Conservation (phyloP, 2,797 vertebrate genomes). For the Ctenochaetus hawaiiensis region DNA sequence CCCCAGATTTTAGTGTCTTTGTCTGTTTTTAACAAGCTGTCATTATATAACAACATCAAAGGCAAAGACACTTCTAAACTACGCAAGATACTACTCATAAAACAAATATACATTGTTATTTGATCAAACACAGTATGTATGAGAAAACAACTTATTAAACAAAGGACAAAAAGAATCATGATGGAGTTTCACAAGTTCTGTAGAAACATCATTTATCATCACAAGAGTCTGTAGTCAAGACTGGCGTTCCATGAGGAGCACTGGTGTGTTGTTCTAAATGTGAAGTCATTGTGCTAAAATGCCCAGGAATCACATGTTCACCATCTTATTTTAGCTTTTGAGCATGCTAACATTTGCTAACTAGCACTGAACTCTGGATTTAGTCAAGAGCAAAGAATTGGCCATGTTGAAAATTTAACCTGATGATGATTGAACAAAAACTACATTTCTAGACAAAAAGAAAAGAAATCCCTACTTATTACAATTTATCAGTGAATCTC, state of each 20-base stretch:
- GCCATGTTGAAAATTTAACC: too few species aligned
- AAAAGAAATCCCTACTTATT: too few species aligned
- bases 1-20: conserved; percentile 7
- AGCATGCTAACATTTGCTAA: background rate
- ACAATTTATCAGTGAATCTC: too few species aligned
- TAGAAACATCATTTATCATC: background rate
- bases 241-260: background rate
- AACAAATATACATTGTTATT: conserved; percentile 4
- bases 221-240: background rate
- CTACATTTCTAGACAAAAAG: too few species aligned
- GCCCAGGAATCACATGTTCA: background rate
- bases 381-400: too few species aligned
- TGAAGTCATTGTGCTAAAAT: background rate
- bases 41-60: conserved; percentile 36
- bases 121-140: conserved; percentile 18
- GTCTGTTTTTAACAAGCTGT: conserved; percentile 40
- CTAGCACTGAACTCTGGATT: background rate
- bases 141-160: conserved; percentile 14
- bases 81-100: conserved; percentile 31
- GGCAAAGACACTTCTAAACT: conserved; percentile 1
- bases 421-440: too few species aligned
- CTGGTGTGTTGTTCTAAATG: background rate
- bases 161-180: conserved; percentile 24
- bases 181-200: conserved; percentile 7
- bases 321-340: background rate